Percentiles rank a stretch among this genome's conserved stretches.
phyloP scores from a whole-genome alignment of 2,888 invertebrate genomes.

The Rhagonycha fulva region DNA sequence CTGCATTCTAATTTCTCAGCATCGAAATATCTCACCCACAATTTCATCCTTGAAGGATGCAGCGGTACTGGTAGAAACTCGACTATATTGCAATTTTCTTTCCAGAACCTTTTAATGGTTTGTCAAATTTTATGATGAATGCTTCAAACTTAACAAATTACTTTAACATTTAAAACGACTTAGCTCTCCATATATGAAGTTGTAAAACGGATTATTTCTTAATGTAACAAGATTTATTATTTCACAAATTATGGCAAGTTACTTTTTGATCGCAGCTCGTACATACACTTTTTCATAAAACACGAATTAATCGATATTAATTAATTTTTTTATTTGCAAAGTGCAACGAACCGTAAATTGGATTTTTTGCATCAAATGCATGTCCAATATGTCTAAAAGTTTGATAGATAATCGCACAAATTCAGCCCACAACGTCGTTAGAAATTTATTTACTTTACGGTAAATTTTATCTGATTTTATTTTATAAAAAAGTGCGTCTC shows the following conservation, averaged over 20 bases:
- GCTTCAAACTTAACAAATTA: constrained; percentile 16
- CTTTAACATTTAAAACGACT: constrained; percentile 15
- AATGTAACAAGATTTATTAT: not conserved
- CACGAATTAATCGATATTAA: too few species aligned
- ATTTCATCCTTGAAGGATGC: not conserved
- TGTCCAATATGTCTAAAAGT: not conserved
- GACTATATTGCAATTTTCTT: constrained; percentile 5
- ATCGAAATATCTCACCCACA: constrained; percentile 1
- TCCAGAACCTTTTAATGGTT: constrained; percentile 7
- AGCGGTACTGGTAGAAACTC: not conserved
- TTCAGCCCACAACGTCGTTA: not conserved
- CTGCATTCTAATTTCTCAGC: constrained; percentile 16
- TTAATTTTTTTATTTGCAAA: not conserved
- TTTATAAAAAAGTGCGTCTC: constrained; percentile 7
- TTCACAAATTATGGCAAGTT: not conserved
- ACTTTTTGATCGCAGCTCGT: not conserved
- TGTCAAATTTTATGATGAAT: constrained; percentile 12
- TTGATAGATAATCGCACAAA: not conserved
- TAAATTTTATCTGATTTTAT: constrained; percentile 5
- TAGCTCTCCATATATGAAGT: constrained; percentile 12
- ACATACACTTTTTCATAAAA: not conserved
- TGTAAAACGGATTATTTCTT: constrained; percentile 6
- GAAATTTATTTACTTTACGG: not conserved
- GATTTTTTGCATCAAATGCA: not conserved
- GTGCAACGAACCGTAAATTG: not conserved